Percentiles rank a stretch among this genome's conserved stretches.
Evolutionary conservation across 2,888 invertebrate genomes (phyloP).

Genomic region (Stenoptilia bipunctidactyla): DNA sequence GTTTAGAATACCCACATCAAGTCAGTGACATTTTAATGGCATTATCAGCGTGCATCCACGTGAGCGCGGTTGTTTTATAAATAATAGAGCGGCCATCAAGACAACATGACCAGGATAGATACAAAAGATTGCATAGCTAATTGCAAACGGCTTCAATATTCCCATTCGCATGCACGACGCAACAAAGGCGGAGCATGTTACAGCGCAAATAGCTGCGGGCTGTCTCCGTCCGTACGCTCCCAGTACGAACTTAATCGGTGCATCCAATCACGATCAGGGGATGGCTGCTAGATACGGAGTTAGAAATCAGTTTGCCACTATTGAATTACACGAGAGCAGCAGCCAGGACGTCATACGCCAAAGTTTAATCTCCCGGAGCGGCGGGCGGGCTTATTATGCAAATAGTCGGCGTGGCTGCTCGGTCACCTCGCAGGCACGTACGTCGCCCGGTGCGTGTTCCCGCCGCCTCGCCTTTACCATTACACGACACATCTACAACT

Average conservation of each 20-base stretch:
- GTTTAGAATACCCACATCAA: constrained; percentile 45
- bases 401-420: constrained; percentile 48
- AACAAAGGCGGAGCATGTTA: constrained; percentile 35
- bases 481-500: constrained; percentile 5
- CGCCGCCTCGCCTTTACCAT: constrained; percentile 1
- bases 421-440: constrained; percentile 55
- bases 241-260: constrained; percentile 39
- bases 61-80: constrained; percentile 32
- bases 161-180: constrained; percentile 26
- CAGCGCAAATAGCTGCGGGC: constrained; percentile 34
- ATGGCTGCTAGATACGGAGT: constrained; percentile 34
- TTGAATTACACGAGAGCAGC: constrained; percentile 64
- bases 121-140: constrained; percentile 40
- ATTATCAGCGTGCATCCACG: constrained; percentile 47
- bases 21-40: constrained; percentile 59
- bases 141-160: constrained; percentile 33
- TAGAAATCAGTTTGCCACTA: constrained; percentile 64
- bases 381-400: constrained; percentile 59
- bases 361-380: constrained; percentile 65
- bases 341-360: constrained; percentile 59
- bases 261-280: constrained; percentile 41
- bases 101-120: constrained; percentile 12
- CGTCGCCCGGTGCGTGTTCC: constrained; percentile 19
- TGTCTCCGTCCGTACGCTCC: constrained; percentile 19
- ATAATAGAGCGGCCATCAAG: constrained; percentile 30